Conservation (phyloP, 1,140 invertebrate genomes). For the Antheraea mylitta region DNA sequence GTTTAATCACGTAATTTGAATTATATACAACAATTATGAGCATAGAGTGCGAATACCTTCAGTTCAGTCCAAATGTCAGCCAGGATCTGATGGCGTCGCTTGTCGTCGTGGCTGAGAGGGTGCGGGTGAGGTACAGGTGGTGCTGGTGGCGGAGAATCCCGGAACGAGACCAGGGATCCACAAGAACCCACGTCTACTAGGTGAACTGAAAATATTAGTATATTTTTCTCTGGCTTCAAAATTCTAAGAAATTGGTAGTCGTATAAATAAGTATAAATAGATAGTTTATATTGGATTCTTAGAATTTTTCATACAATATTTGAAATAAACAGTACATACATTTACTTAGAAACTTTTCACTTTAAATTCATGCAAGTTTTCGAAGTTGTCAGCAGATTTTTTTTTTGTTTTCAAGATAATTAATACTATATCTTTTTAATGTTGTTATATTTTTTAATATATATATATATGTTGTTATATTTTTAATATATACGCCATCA, state of each 20-base stretch:
- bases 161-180: conserved; percentile 64
- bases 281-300: not conserved
- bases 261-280: not conserved
- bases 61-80: conserved; percentile 81
- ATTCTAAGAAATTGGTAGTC: not conserved
- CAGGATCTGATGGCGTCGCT: conserved; percentile 80
- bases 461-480: too few relatives aligned
- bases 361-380: too few relatives aligned
- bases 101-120: conserved; percentile 80
- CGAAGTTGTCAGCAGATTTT: too few relatives aligned
- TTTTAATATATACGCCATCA: too few relatives aligned
- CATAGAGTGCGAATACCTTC: too few relatives aligned
- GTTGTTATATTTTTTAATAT: too few relatives aligned
- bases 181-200: conserved; percentile 67
- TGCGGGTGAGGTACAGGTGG: conserved; percentile 59
- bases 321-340: too few relatives aligned
- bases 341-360: too few relatives aligned
- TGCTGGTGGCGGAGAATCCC: conserved; percentile 60
- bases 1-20: too few relatives aligned
- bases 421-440: too few relatives aligned
- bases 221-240: not conserved
- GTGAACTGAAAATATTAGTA: conserved; percentile 48
- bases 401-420: too few relatives aligned
- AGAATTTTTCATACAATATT: not conserved
- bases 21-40: too few relatives aligned